phyloP scores from a whole-genome alignment of 2,113 vertebrate species.

The Cygnus atratus region DNA sequence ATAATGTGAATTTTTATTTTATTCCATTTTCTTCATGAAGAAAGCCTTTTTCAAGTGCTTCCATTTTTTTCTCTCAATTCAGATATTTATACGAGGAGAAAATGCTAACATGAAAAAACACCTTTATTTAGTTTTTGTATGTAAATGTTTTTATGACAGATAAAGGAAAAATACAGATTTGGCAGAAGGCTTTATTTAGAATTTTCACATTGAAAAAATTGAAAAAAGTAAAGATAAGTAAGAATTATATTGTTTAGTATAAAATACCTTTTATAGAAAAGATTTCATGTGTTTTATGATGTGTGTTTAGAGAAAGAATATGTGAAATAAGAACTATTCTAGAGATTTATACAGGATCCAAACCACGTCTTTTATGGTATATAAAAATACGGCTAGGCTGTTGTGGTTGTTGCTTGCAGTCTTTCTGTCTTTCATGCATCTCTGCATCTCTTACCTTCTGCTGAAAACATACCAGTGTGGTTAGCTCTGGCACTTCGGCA shows the following conservation, averaged over 20 bases:
- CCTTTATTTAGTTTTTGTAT: background rate
- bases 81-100: background rate
- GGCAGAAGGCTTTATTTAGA: background rate
- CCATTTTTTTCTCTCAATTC: background rate
- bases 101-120: background rate
- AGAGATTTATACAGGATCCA: background rate
- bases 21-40: background rate
- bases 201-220: background rate
- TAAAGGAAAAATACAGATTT: background rate
- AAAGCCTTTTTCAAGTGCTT: background rate
- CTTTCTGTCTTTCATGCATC: background rate
- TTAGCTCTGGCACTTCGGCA: background rate
- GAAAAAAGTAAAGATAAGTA: background rate
- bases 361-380: background rate
- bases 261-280: background rate
- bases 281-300: background rate
- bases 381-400: background rate
- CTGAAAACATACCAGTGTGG: background rate
- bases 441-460: background rate
- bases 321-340: background rate
- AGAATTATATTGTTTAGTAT: background rate
- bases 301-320: background rate
- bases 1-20: background rate
- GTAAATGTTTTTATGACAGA: background rate
- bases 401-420: background rate